A percentile compares a stretch with the other conserved stretches of the same genome.
phyloP scores from a whole-genome alignment of 2,797 vertebrate genomes.

The Clarias platycephalus region DNA sequence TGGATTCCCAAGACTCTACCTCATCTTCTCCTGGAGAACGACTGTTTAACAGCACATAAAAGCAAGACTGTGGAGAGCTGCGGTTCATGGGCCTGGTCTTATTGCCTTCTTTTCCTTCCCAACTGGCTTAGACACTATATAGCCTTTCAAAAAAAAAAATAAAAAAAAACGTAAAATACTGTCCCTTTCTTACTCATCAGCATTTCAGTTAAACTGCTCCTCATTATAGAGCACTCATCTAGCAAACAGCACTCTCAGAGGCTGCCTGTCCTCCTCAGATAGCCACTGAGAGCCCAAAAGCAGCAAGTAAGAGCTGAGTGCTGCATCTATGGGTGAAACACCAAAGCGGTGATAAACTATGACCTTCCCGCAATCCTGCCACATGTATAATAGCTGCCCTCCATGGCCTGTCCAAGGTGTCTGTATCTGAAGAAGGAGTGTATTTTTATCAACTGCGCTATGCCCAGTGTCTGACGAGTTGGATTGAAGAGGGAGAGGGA shows the following conservation, averaged over 20 bases:
- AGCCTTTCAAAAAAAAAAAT: constrained; percentile 1
- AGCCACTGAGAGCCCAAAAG: constrained; percentile 43
- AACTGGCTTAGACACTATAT: not conserved
- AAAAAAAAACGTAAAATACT: not conserved
- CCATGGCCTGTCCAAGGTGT: constrained; percentile 70
- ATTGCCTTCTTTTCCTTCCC: constrained; percentile 20
- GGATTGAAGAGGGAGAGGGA: constrained; percentile 64
- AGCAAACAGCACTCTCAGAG: constrained; percentile 62
- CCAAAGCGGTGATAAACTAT: constrained; percentile 70
- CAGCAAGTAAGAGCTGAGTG: constrained; percentile 59
- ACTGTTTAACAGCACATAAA: constrained; percentile 64
- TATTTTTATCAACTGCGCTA: constrained; percentile 71
- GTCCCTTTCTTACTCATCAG: not conserved
- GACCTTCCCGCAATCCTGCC: constrained; percentile 68
- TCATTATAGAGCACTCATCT: constrained; percentile 61
- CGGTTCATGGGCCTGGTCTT: constrained; percentile 41
- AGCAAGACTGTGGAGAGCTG: constrained; percentile 48
- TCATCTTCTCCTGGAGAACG: constrained; percentile 42
- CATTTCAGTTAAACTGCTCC: constrained; percentile 61
- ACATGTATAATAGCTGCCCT: constrained; percentile 71
- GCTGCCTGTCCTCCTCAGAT: constrained; percentile 60
- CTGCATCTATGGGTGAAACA: constrained; percentile 63
- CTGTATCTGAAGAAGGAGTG: constrained; percentile 67
- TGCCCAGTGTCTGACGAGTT: constrained; percentile 61
- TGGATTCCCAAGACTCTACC: constrained; percentile 43